Evolutionary conservation across 1,140 invertebrate species (phyloP), one percentile per base, ranked within the genome.

Genomic region (Drosophila leontia): DNA sequence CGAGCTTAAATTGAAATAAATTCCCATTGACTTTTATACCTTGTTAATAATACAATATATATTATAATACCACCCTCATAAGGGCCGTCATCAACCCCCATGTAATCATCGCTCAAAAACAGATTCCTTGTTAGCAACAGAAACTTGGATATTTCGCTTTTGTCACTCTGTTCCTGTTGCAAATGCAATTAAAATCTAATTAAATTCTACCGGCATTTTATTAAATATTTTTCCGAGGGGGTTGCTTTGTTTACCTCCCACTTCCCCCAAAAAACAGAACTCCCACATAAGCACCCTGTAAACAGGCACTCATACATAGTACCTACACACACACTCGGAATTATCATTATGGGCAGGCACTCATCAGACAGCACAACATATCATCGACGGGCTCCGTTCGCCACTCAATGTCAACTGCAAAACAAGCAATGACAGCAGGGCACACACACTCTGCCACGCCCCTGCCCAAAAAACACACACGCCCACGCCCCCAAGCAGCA

Each of bases 161-260:
- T 72, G 56, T 74, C 47, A 55, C 57, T 65, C 50, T 69, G 23
- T 63, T 70, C 63, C 67, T 71, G 58, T 59, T 75, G 76, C 67
- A 83, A 87, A 87, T 79, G 79, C 84, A 87, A 87, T 87, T 87
- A 87, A 90, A 87, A 90, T 90, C 74, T 87, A 87, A 87, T 87
- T 87, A 87, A 87, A 87, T 90, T 87, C 85, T 75, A 84, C 84
- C 78, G 85, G 80, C 78, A 87, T 84, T 88, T 87, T 78, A 87
- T 87, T 80, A 69, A 87, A 87, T 84, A 78, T 86, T 88, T 88
- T 70, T 51, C 9, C 42, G 11, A 26, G 58, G 44, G 51, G 47
- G 37, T 34, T 19, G 32, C 32, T 35, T 35, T 53, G 32, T 15
- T 26, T 4, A 23, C 23, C 7, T 4, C 51, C n/a, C 32, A 8